phyloP scores from a whole-genome alignment of 2,113 vertebrate species.

The Dermatemys mawii region DNA sequence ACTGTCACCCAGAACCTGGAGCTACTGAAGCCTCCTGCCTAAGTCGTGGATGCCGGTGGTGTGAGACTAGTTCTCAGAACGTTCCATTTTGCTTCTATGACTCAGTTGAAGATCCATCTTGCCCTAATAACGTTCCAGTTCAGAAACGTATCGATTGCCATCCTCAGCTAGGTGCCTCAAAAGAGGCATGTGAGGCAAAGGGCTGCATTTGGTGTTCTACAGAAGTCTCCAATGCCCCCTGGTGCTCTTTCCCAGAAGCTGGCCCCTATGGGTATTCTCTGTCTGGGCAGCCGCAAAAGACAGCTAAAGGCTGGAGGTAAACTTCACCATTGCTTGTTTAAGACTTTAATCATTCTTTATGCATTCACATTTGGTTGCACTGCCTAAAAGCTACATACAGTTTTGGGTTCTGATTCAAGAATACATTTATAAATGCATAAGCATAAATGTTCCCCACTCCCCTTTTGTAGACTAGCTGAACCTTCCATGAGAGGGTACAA shows the following conservation, averaged over 20 bases:
- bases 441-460: not conserved
- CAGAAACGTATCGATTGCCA: slow-evolving; percentile 12
- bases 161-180: not conserved
- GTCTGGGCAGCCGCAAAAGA: fast-evolving
- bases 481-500: not conserved
- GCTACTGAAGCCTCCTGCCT: not conserved
- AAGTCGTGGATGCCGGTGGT: not conserved
- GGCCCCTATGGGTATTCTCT: slow-evolving; percentile 5
- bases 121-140: fast-evolving
- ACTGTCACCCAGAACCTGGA: not conserved
- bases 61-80: not conserved
- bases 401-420: not conserved
- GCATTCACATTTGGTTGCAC: not conserved
- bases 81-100: not conserved
- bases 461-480: not conserved
- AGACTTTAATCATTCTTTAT: not conserved
- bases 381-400: not conserved
- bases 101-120: fast-evolving
- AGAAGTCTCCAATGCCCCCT: not conserved
- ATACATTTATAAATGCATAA: not conserved
- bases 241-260: slow-evolving; percentile 39
- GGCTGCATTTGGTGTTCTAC: slow-evolving; percentile 31
- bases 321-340: fast-evolving
- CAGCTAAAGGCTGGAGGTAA: slow-evolving; percentile 42
- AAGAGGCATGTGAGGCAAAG: not conserved